A percentile compares a stretch with the other conserved stretches of the same genome.
Conservation (phyloP, 2,113 vertebrate species). For the Halcyon senegalensis region DNA sequence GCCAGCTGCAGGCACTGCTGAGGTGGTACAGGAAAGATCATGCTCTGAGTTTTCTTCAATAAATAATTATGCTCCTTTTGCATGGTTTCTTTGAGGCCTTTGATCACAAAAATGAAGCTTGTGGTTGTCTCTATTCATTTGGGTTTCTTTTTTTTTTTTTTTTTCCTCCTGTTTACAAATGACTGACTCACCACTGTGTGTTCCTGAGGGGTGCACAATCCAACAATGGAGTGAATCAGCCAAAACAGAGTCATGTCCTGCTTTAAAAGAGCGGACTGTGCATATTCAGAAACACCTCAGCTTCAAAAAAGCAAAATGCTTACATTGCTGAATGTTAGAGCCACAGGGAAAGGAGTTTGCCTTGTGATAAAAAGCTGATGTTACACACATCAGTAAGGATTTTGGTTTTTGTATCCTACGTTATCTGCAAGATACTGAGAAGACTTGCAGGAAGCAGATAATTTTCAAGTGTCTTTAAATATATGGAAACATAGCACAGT, state of each 20-base stretch:
- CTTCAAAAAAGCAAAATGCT: slow-evolving; percentile 3
- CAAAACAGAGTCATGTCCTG: slow-evolving; percentile 29
- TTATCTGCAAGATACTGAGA: background rate
- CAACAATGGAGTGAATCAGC: slow-evolving; percentile 51
- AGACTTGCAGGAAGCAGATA: background rate
- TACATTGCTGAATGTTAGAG: background rate
- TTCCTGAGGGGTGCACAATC: slow-evolving; percentile 27
- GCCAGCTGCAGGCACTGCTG: background rate
- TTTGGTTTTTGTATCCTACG: background rate
- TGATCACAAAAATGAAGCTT: slow-evolving; percentile 24
- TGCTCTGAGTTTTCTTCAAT: background rate
- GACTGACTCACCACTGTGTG: slow-evolving; percentile 50
- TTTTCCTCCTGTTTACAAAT: slow-evolving; percentile 36
- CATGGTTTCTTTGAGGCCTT: slow-evolving; percentile 1
- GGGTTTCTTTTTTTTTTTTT: background rate
- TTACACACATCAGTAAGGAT: background rate
- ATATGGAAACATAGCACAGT: background rate
- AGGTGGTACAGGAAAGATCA: background rate
- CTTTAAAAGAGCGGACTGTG: slow-evolving; percentile 9
- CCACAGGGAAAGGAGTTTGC: background rate
- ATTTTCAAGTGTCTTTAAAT: slow-evolving; percentile 4
- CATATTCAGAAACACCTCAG: slow-evolving; percentile 23
- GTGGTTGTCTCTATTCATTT: slow-evolving; percentile 18
- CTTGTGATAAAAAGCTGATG: background rate
- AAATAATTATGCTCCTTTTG: slow-evolving; percentile 11